phyloP scores from a whole-genome alignment of 2,797 vertebrate species.

The Onychomys leucogaster region DNA sequence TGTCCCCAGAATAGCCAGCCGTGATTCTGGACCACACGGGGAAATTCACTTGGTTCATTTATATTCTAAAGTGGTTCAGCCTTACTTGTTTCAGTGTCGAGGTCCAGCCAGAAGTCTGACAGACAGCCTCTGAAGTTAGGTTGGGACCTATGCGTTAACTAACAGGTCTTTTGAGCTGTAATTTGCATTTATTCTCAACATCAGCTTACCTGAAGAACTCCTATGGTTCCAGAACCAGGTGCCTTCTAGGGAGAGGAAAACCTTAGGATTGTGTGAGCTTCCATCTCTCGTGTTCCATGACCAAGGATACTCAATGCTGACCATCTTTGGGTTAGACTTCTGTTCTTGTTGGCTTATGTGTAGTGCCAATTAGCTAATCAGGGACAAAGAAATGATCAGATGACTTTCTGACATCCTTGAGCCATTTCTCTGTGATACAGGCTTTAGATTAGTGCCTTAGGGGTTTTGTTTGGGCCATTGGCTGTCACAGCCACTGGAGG shows the following conservation, averaged over 20 bases:
- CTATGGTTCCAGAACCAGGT: conserved; percentile 73
- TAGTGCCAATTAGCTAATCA: conserved; percentile 85
- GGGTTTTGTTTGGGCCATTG: conserved; percentile 32
- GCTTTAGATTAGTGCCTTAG: conserved; percentile 84
- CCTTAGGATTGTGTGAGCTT: conserved; percentile 4
- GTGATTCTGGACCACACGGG: neutral
- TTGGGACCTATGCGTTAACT: neutral
- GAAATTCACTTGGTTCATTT: neutral
- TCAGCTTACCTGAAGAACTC: conserved; percentile 41
- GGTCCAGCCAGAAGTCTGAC: neutral
- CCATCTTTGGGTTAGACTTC: conserved; percentile 41
- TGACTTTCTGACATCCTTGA: conserved; percentile 74
- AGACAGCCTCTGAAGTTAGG: neutral
- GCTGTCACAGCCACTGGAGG: neutral
- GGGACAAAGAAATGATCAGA: conserved; percentile 38
- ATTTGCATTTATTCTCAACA: neutral
- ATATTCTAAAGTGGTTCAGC: neutral
- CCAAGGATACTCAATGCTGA: conserved; percentile 50
- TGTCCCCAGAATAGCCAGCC: neutral
- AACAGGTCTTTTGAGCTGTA: neutral
- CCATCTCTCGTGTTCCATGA: neutral
- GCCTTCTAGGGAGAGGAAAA: conserved; percentile 80
- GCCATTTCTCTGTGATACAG: conserved; percentile 61
- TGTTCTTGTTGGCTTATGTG: conserved; percentile 52
- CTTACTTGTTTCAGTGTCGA: neutral